phyloP scores from a whole-genome alignment of 2,888 invertebrate genomes.

The Aleiodes leptofemur region DNA sequence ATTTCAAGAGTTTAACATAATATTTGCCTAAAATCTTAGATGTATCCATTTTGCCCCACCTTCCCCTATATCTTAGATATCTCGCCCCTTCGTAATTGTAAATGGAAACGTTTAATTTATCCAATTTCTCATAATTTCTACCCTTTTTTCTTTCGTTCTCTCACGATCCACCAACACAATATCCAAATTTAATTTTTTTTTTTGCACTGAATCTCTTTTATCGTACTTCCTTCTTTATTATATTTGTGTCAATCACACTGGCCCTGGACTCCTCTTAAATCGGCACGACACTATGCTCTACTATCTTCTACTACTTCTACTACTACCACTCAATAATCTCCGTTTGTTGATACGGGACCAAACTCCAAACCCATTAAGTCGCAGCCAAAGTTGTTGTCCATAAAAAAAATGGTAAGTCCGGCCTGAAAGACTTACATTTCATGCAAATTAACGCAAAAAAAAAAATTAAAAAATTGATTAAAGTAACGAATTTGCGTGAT shows the following conservation, averaged over 20 bases:
- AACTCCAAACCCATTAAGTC: slow-evolving; percentile 73
- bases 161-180: slow-evolving; percentile 37
- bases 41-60: no score
- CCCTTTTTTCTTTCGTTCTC: neutral
- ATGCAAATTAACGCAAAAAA: slow-evolving; percentile 64
- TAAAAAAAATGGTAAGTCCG: slow-evolving; percentile 77
- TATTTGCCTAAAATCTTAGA: no score
- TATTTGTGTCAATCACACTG: slow-evolving; percentile 75
- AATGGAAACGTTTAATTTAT: neutral
- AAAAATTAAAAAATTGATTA: slow-evolving; percentile 8
- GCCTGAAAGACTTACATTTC: slow-evolving; percentile 72
- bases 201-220: slow-evolving; percentile 74
- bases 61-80: no score
- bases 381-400: slow-evolving; percentile 77
- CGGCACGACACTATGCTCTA: slow-evolving; percentile 75
- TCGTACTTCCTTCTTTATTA: slow-evolving; percentile 75
- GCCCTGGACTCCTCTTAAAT: slow-evolving; percentile 75
- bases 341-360: slow-evolving; percentile 70
- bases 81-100: no score
- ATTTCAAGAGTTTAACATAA: no score
- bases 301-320: slow-evolving; percentile 67
- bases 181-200: slow-evolving; percentile 47
- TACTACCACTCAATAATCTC: slow-evolving; percentile 73
- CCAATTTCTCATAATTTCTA: slow-evolving; percentile 1
- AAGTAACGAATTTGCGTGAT: slow-evolving; percentile 48